These are phyloP conservation scores for Doryteuthis pealeii DNA, from an alignment of 1,140 invertebrate species.

Conservation along the genomic window DNA sequence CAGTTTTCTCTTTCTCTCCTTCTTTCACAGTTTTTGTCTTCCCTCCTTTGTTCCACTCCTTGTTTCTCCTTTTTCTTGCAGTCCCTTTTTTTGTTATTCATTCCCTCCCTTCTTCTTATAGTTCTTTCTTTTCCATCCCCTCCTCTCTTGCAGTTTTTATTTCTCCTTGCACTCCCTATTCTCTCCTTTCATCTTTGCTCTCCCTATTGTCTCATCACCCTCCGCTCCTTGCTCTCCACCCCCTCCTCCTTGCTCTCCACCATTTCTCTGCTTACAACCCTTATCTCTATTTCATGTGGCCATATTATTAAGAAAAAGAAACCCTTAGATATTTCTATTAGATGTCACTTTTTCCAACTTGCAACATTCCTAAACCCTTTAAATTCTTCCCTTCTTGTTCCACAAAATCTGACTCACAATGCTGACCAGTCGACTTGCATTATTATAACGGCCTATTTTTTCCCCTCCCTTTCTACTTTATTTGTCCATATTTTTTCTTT, in stretches of 20 bases:
- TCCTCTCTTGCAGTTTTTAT: background rate
- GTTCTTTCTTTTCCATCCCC: background rate
- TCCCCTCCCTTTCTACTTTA: too few species aligned
- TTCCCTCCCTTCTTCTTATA: background rate
- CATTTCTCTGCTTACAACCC: background rate
- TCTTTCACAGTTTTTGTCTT: background rate
- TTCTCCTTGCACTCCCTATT: background rate
- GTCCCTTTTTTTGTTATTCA: background rate
- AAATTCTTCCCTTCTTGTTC: too few species aligned
- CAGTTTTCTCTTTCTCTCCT: background rate
- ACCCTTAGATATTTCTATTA: too few species aligned
- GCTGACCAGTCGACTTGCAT: too few species aligned
- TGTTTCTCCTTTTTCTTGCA: background rate
- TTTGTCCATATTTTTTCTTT: too few species aligned
- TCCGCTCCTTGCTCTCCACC: background rate
- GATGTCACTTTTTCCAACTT: too few species aligned
- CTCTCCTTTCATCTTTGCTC: background rate
- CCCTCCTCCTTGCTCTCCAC: background rate
- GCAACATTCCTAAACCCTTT: too few species aligned
- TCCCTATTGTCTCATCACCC: too few species aligned
- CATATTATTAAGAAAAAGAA: too few species aligned
- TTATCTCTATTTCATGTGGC: too few species aligned
- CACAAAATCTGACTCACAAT: too few species aligned
- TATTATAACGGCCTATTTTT: too few species aligned
- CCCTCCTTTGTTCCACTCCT: background rate